Percentiles rank a stretch among this genome's conserved stretches.
Conservation (phyloP, 2,113 vertebrate species). For the Hemiscyllium ocellatum region DNA sequence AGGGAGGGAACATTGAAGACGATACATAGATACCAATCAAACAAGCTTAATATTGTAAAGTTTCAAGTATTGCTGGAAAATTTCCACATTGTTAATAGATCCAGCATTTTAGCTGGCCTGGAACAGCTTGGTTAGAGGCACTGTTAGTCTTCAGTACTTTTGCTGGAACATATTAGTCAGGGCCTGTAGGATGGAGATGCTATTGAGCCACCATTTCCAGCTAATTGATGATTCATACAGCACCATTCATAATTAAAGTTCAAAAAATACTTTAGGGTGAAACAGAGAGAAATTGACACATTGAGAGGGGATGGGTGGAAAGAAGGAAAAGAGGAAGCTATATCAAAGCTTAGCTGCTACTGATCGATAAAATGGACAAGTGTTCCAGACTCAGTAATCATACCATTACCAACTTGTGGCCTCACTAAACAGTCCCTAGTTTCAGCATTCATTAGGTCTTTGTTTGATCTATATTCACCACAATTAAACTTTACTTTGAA, state of each 20-base stretch:
- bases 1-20: too few species aligned
- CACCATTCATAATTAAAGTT: background rate
- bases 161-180: too few species aligned
- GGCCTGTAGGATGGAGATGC: too few species aligned
- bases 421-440: background rate
- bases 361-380: background rate
- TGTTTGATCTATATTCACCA: background rate
- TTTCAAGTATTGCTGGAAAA: too few species aligned
- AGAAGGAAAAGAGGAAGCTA: background rate
- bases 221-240: too few species aligned
- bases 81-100: too few species aligned
- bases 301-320: background rate
- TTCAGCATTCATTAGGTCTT: background rate
- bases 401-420: background rate
- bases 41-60: too few species aligned
- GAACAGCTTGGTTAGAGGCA: too few species aligned
- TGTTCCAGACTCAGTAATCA: background rate
- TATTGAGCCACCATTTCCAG: too few species aligned
- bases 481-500: background rate
- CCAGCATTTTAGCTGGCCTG: too few species aligned
- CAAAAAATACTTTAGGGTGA: background rate
- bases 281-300: background rate
- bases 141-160: too few species aligned
- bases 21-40: too few species aligned
- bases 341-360: background rate